Evolutionary conservation across 2,797 vertebrate genomes (phyloP).

Genomic region (Lindbergichthys nudifrons): DNA sequence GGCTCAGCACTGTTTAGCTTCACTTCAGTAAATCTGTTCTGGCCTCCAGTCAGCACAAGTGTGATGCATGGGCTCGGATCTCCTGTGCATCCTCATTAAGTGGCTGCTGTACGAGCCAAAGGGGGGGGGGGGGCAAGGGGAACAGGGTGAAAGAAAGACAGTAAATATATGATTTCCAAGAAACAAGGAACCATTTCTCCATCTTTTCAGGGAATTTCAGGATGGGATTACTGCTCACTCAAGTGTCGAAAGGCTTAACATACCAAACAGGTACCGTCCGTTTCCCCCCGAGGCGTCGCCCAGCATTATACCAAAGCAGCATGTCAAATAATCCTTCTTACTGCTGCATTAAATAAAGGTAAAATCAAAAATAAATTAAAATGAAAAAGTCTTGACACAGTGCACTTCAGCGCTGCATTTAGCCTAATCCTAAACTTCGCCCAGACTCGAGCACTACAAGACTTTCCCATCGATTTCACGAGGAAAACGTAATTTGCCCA

Average conservation of each 20-base stretch:
- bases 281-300: constrained; percentile 10
- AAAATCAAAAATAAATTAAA: no score
- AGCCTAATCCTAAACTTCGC: constrained; percentile 38
- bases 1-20: constrained; percentile 30
- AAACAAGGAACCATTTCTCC: constrained; percentile 8
- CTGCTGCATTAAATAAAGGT: constrained; percentile 18
- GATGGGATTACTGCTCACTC: constrained; percentile 33
- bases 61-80: constrained; percentile 36
- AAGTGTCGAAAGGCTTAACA: constrained; percentile 31
- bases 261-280: constrained; percentile 27
- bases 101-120: constrained; percentile 28
- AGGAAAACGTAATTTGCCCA: constrained; percentile 32
- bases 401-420: constrained; percentile 33
- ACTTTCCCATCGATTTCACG: constrained; percentile 44
- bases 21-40: constrained; percentile 47
- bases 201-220: constrained; percentile 14
- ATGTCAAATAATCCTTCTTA: constrained; percentile 55
- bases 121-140: neutral
- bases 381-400: constrained; percentile 43
- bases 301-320: constrained; percentile 23
- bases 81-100: constrained; percentile 48
- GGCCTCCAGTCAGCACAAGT: constrained; percentile 39
- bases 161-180: constrained; percentile 26
- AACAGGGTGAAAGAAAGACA: constrained; percentile 3
- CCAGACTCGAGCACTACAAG: constrained; percentile 11